These are phyloP conservation scores for Brachionus rotundiformis DNA, from an alignment of 1,140 invertebrate genomes.

Conservation along the genomic window DNA sequence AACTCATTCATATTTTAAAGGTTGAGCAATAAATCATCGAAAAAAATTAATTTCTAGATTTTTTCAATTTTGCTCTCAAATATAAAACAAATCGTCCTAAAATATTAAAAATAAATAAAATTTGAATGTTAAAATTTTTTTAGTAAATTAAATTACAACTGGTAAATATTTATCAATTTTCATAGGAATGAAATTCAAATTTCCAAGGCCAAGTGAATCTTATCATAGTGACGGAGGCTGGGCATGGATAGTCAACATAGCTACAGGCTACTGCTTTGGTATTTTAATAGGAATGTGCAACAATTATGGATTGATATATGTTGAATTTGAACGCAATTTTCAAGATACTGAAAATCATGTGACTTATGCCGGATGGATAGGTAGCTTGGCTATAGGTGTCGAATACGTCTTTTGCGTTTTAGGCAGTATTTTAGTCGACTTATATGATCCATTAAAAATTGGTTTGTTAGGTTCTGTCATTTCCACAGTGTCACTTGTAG, in stretches of 20 bases:
- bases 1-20: neutral
- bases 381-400: neutral
- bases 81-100: neutral
- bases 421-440: slow-evolving; percentile 15
- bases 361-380: slow-evolving; percentile 33
- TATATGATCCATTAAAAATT: slow-evolving; percentile 24
- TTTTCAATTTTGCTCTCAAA: neutral
- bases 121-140: neutral
- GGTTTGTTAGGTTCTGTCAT: slow-evolving; percentile 10
- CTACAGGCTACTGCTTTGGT: slow-evolving; percentile 39
- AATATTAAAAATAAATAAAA: neutral
- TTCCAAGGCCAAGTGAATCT: slow-evolving; percentile 52
- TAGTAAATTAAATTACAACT: neutral
- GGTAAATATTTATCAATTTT: neutral
- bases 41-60: neutral
- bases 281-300: slow-evolving; percentile 38
- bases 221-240: neutral
- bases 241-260: slow-evolving; percentile 25
- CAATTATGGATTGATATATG: slow-evolving; percentile 44
- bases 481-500: neutral
- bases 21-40: neutral
- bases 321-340: slow-evolving; percentile 36
- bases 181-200: slow-evolving; percentile 52
- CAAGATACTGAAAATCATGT: slow-evolving; percentile 50
- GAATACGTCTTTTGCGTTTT: slow-evolving; percentile 37